Evolutionary conservation across 2,113 vertebrate species (phyloP), one percentile per base, ranked within the genome.

Genomic region (Terrapene triunguis): DNA sequence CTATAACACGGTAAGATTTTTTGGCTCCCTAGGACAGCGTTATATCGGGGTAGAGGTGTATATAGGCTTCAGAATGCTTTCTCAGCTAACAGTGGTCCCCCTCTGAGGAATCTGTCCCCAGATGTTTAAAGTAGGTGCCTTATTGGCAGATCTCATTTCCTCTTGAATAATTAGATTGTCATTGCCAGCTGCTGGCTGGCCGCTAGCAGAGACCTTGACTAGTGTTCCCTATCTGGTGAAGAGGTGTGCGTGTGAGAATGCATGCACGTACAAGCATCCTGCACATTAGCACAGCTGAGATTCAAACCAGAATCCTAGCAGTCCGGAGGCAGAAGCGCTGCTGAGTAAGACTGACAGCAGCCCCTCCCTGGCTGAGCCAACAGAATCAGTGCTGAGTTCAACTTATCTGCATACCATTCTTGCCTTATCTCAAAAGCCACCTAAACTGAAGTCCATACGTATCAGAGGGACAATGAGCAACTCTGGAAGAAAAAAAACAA

Each of bases 311-410:
- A 76, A 76, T 44, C 44, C 79, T 87, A 44, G 62, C 14, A 22
- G 62, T 92, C 69, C 44, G 27, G n/a, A 62, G 85, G 54, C 72
- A 83, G 69, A 38, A 47, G 82, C 62, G 47, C 80, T 76, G 5
- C 42, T 76, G 22, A 12, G 78, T 54, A 47, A 88, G 90, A 92
- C 80, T 83, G 82, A 92, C 74, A 47, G 80, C 65, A 87, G 47
- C 80, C 85, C 88, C 85, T 85, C 44, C 55, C 78, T 82, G 84
- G 85, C 53, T 38, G 42, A 92, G 65, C 53, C 80, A 83, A 80
- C 69, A 87, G 85, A 85, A 88, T 87, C 59, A 87, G 80, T 53
- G 10, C 38, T 88, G 62, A 87, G 78, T 87, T 92, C 80, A 88
- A 88, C 47, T 78, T 32, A 82, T 51, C 74, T 87, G 65, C 87